Evolutionary conservation across 2,797 vertebrate species (phyloP), one percentile per base, ranked within the genome.

Genomic region (Uromys caudimaculatus): DNA sequence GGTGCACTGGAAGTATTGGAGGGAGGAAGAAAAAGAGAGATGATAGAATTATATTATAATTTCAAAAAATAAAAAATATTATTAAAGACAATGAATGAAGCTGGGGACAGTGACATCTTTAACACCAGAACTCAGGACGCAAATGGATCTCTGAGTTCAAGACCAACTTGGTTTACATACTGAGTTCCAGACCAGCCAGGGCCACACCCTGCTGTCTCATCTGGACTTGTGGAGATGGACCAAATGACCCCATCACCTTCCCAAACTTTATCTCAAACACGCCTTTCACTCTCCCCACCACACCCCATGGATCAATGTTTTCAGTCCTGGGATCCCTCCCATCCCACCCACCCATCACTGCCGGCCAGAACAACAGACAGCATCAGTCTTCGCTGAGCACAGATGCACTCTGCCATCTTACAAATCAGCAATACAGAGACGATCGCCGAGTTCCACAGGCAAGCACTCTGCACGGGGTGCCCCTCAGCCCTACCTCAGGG

Each of bases 201-300:
- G n/a, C n/a, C n/a, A n/a, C n/a, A n/a, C 82, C 32, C 71, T 85
- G 60, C 3, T 44, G 19, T 1, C 54, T 50, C 29, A 21, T 32
- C 85, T 21, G 60, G 52, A 60, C 89, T 44, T 60, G 17, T 19
- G 6, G 47, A 19, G 32, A 29, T 11, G 21, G 35, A 52, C 44
- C 85, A 29, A 75, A 47, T 56, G 58, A 84, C 35, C 2, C 41
- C 1, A 44, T 27, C 52, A 67, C 47, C 47, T 52, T 88, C 86
- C 94, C 75, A 47, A 62, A 77, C 23, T 84, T 95, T 47, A 96
- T 32, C 58, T 94, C 77, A 91, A 84, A 87, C 76, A 58, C 0
- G 1, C 14, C 50, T 87, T 77, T 89, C 69, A 83, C n/a, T n/a
- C 52, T 19, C 23, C 82, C 56, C 38, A 32, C 77, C 2, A 3